Evolutionary conservation across 2,888 invertebrate genomes (phyloP).

Genomic region (Macaria liturata): DNA sequence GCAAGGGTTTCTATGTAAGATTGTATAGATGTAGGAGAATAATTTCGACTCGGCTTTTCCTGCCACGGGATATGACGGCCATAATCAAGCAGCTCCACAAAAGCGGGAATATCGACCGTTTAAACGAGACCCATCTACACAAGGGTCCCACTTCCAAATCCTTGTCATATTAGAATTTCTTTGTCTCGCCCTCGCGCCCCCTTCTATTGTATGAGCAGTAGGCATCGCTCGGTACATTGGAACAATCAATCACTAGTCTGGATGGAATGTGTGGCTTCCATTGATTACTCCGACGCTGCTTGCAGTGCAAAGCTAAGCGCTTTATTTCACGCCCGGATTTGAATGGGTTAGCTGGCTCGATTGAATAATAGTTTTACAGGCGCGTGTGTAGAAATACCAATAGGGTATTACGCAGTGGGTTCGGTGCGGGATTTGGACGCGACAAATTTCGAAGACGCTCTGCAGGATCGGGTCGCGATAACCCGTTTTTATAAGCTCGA

Average conservation of each 20-base stretch:
- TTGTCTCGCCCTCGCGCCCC: conserved; percentile 22
- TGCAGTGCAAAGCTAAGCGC: conserved; percentile 32
- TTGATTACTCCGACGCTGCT: conserved; percentile 34
- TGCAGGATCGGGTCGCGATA: neutral
- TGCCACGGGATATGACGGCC: neutral
- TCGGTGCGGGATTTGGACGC: conserved; percentile 7
- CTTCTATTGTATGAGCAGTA: conserved; percentile 20
- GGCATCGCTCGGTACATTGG: conserved; percentile 26
- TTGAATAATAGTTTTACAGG: conserved; percentile 28
- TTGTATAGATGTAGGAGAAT: no score
- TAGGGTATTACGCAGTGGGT: conserved; percentile 20
- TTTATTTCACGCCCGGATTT: conserved; percentile 33
- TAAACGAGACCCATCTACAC: conserved; percentile 14
- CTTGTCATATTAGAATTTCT: conserved; percentile 27
- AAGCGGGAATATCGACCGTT: conserved; percentile 13
- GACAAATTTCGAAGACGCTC: conserved; percentile 13
- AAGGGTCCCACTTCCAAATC: conserved; percentile 17
- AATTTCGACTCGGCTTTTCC: neutral
- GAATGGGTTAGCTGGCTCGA: conserved; percentile 28
- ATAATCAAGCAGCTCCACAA: conserved; percentile 10
- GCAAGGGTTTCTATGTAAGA: no score
- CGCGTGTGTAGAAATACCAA: conserved; percentile 25
- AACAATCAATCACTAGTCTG: conserved; percentile 36
- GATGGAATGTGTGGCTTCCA: conserved; percentile 37
- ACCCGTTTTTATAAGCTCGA: neutral